These are phyloP conservation scores for Lagopus muta DNA, from an alignment of 2,113 vertebrate species.

Conservation along the genomic window DNA sequence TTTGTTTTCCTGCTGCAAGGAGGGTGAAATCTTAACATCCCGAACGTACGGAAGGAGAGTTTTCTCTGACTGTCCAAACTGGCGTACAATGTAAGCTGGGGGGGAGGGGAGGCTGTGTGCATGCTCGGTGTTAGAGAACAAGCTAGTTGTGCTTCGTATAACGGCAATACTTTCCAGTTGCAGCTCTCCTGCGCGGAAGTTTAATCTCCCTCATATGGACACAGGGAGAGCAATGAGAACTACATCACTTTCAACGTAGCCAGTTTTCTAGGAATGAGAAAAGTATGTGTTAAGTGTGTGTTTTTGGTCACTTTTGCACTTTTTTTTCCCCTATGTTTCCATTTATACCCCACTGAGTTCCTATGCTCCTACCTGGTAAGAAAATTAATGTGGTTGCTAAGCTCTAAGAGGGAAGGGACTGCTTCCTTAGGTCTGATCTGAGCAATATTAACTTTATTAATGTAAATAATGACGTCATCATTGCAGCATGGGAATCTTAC, in stretches of 20 bases:
- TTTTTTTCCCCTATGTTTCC: background rate
- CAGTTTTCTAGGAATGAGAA: conserved; percentile 22
- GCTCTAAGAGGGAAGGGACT: background rate
- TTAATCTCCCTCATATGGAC: background rate
- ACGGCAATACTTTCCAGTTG: conserved; percentile 41
- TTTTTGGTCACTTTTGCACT: background rate
- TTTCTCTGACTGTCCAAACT: conserved; percentile 54
- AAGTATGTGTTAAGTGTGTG: background rate
- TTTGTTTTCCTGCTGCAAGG: conserved; percentile 55
- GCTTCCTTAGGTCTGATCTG: background rate
- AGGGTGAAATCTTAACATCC: conserved; percentile 64
- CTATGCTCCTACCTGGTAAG: background rate
- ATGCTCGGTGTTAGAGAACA: conserved; percentile 47
- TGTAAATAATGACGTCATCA: conserved; percentile 30
- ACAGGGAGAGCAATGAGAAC: background rate
- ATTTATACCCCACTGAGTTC: background rate
- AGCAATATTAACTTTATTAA: background rate
- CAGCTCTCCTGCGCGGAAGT: conserved; percentile 8
- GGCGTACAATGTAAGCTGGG: conserved; percentile 50
- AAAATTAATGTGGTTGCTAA: background rate
- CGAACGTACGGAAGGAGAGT: conserved; percentile 51
- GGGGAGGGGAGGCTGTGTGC: conserved; percentile 50
- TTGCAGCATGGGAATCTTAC: background rate
- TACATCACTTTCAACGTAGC: background rate
- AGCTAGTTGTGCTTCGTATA: conserved; percentile 37